Conservation (phyloP, 2,113 vertebrate genomes). For the Scortum barcoo region DNA sequence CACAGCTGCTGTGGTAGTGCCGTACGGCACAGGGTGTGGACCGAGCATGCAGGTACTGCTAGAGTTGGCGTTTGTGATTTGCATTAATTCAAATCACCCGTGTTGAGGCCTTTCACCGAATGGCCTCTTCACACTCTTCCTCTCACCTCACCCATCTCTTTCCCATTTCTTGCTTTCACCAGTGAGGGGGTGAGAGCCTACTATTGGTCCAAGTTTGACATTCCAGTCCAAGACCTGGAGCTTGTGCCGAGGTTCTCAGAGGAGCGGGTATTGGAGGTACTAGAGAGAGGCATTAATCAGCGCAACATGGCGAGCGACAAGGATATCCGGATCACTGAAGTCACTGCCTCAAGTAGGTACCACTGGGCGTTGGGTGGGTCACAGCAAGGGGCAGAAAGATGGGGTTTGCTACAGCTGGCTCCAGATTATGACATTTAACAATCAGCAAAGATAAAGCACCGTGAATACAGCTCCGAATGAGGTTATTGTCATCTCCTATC, state of each 20-base stretch:
- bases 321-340: constrained; percentile 54
- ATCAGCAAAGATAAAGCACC: constrained; percentile 30
- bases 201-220: constrained; percentile 82
- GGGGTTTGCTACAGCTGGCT: neutral
- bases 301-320: neutral
- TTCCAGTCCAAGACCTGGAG: constrained; percentile 73
- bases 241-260: constrained; percentile 75
- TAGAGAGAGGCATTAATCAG: constrained; percentile 58
- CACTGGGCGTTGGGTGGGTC: neutral
- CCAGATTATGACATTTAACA: constrained; percentile 47
- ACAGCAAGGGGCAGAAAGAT: neutral
- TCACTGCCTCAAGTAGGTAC: constrained; percentile 81
- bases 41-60: neutral
- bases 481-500: constrained; percentile 62
- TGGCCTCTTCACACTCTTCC: neutral
- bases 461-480: constrained; percentile 46
- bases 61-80: neutral
- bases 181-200: constrained; percentile 84
- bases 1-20: neutral
- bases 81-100: neutral
- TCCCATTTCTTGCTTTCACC: constrained; percentile 21
- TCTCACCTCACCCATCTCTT: neutral
- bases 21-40: neutral
- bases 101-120: neutral
- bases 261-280: constrained; percentile 66